Evolutionary conservation across 2,113 vertebrate species (phyloP).

Genomic region (Oophaga pumilio): DNA sequence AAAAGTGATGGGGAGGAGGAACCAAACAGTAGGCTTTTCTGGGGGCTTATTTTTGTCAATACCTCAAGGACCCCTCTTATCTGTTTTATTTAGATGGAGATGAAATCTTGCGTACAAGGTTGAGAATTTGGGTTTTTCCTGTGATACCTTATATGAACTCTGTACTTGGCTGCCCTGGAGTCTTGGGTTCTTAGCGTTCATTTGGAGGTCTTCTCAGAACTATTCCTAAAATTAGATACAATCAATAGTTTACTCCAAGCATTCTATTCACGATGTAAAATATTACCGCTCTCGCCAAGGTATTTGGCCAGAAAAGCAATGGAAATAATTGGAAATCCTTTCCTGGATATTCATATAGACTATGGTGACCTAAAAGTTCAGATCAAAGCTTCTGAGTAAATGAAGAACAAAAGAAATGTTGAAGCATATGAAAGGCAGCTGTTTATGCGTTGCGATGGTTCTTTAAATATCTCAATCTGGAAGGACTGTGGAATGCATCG

Average conservation of each 20-base stretch:
- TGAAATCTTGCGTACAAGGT: background rate
- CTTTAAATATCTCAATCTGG: background rate
- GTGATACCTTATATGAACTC: background rate
- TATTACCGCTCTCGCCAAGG: background rate
- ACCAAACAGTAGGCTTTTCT: too few relatives aligned
- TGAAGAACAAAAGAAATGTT: slow-evolving; percentile 3
- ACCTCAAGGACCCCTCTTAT: background rate
- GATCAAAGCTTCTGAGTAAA: slow-evolving; percentile 14
- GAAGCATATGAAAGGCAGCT: slow-evolving; percentile 26
- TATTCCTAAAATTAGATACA: slow-evolving; percentile 1
- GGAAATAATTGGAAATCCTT: background rate
- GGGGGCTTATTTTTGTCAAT: too few relatives aligned
- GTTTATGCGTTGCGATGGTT: slow-evolving; percentile 5
- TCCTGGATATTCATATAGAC: slow-evolving; percentile 5
- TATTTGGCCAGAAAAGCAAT: background rate
- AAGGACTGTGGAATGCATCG: background rate
- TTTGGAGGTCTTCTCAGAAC: background rate
- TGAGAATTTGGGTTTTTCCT: background rate
- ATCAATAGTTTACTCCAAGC: slow-evolving; percentile 2
- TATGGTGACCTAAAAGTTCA: background rate
- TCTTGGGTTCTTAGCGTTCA: background rate
- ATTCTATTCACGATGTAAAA: background rate
- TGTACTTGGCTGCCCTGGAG: background rate
- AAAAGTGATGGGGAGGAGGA: too few relatives aligned
- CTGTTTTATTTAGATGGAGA: background rate